Base-by-base conservation (phyloP, 2,113 vertebrate genomes). In the Naja naja region DNA sequence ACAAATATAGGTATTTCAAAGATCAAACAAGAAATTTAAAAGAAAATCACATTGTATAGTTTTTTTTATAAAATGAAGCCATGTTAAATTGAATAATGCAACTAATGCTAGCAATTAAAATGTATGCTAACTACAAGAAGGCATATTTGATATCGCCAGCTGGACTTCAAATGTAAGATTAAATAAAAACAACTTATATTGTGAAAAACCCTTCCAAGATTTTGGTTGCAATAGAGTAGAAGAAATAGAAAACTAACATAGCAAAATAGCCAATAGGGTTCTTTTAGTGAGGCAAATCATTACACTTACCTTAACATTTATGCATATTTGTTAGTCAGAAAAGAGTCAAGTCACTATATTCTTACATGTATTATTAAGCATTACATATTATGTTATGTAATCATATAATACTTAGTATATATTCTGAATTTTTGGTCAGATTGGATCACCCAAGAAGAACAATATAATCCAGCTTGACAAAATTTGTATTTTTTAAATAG, bases 1-100 rank as follows among this genome's bases (percentile, higher is more conserved):
- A 93, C 12, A 94, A 91, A 91, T 39, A 47, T n/a, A 39, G 34
- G 47, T n/a, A 91, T 27, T n/a, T 47, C 18, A 58, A 88, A 93
- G 43, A 88, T 47, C 58, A n/a, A 43, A 55, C 12, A 85, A 85
- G 27, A 11, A 20, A 23, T 53, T 52, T 85, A 11, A 52, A 14
- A 91, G 7, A 45, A 55, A 85, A 85, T 45, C 12, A 25, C 3
- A 43, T 53, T 39, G 12, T 52, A 49, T 54, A 54, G 53, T 39
- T 54, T 55, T 55, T 54, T 54, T 52, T 52, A 49, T 23, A 85
- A 85, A 56, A 25, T 16, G n/a, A 9, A 81, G 52, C 3, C 30
- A 22, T 27, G 54, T 91, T 43, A 91, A 39, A 91, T 85, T 91
- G 49, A 20, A 14, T 27, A 34, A 43, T n/a, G 53, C 10, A 91